These are phyloP conservation scores for Drosophila vallismaia DNA, from an alignment of 2,888 invertebrate species.

Conservation along the genomic window DNA sequence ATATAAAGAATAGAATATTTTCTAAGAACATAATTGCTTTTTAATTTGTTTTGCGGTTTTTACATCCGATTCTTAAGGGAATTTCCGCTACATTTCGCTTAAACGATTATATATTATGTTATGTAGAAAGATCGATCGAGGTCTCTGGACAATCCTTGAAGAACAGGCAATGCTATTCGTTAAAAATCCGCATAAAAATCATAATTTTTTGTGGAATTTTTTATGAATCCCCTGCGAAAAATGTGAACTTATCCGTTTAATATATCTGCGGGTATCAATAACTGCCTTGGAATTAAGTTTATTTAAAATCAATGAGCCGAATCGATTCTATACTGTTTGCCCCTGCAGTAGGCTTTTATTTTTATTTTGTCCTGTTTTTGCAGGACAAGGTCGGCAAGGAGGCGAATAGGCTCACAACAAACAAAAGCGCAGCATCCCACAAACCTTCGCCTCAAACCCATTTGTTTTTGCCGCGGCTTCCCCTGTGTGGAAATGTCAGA, in stretches of 20 bases:
- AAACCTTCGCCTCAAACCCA: constrained; percentile 20
- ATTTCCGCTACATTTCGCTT: no score
- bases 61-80: no score
- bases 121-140: no score
- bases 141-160: no score
- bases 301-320: constrained; percentile 48
- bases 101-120: no score
- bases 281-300: background rate
- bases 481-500: constrained; percentile 33
- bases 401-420: constrained; percentile 45
- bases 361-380: constrained; percentile 49
- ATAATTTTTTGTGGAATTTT: no score
- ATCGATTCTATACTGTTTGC: constrained; percentile 33
- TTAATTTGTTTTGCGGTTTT: no score
- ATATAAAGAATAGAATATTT: no score
- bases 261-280: constrained; percentile 47
- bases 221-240: no score
- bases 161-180: no score
- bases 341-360: constrained; percentile 15
- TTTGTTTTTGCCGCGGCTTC: constrained; percentile 29
- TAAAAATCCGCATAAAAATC: no score
- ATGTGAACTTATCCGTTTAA: background rate
- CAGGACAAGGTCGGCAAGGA: constrained; percentile 29
- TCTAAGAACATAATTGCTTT: no score
- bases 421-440: constrained; percentile 72